A percentile compares a stretch with the other conserved stretches of the same genome.
These are phyloP conservation scores for Drosophila pandora DNA, from an alignment of 1,140 invertebrate genomes.

Conservation along the genomic window DNA sequence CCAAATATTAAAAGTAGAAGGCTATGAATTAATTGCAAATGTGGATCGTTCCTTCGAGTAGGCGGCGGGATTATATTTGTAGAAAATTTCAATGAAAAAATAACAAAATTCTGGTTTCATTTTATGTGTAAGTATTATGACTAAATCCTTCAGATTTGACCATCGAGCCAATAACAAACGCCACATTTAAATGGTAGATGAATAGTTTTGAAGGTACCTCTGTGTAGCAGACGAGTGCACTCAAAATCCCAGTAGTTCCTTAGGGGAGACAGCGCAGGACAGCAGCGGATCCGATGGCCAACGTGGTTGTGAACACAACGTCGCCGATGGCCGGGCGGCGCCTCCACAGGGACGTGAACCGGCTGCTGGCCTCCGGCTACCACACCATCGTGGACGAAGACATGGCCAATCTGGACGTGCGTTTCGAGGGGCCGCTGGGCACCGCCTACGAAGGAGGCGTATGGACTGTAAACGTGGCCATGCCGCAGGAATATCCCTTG, in stretches of 20 bases:
- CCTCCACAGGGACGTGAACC: slow-evolving; percentile 99
- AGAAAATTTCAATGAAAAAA: slow-evolving; percentile 51
- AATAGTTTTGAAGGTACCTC: slow-evolving; percentile 71
- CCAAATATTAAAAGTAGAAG: not conserved
- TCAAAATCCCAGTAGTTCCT: slow-evolving; percentile 67
- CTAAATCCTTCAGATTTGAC: not conserved
- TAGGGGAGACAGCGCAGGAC: slow-evolving; percentile 49
- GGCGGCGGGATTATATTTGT: slow-evolving; percentile 35
- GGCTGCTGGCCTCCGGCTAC: slow-evolving; percentile 99
- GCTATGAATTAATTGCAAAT: not conserved
- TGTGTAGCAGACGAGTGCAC: slow-evolving; percentile 70
- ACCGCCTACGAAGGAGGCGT: slow-evolving; percentile 99
- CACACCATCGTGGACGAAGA: slow-evolving; percentile 98
- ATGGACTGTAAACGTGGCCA: slow-evolving; percentile 99
- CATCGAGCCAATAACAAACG: not conserved
- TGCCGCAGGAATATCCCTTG: slow-evolving; percentile 99
- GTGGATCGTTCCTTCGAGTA: slow-evolving; percentile 18
- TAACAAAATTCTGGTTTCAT: slow-evolving; percentile 68
- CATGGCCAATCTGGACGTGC: slow-evolving; percentile 99
- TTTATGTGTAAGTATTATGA: slow-evolving; percentile 61
- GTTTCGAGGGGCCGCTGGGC: slow-evolving; percentile 98
- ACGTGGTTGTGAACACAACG: slow-evolving; percentile 90
- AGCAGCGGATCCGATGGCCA: slow-evolving; percentile 58
- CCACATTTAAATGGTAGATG: slow-evolving; percentile 10
- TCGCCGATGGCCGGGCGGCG: slow-evolving; percentile 99